phyloP scores from a whole-genome alignment of 2,113 vertebrate genomes.

The Cricetomys ansorgei region DNA sequence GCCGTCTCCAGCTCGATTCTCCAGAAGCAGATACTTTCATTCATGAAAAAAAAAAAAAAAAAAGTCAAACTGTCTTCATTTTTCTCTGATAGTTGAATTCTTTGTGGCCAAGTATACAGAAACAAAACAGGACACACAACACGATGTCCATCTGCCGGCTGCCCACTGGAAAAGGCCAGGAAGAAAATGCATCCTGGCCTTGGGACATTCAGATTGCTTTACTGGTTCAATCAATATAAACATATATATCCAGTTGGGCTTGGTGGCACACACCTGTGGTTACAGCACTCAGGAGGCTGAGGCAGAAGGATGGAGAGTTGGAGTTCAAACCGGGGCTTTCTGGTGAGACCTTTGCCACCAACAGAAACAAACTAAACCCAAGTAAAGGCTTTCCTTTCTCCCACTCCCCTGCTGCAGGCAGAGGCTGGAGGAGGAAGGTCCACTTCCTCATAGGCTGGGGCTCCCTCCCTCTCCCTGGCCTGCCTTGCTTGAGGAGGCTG shows the following conservation, averaged over 20 bases:
- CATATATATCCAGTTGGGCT: not conserved
- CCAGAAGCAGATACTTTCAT: not conserved
- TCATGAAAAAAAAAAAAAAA: not conserved
- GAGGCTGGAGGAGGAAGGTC: conserved; percentile 82
- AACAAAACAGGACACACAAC: not conserved
- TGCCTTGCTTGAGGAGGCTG: conserved; percentile 83
- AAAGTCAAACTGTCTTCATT: not conserved
- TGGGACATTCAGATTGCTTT: conserved; percentile 51
- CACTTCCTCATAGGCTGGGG: conserved; percentile 81
- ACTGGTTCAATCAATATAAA: conserved; percentile 75
- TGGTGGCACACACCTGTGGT: not conserved
- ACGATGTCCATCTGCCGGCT: not conserved
- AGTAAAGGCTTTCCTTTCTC: conserved; percentile 43
- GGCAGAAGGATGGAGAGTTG: not conserved
- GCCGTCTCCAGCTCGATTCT: accelerated
- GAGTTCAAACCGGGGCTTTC: not conserved
- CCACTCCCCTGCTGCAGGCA: conserved; percentile 56
- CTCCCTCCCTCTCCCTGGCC: conserved; percentile 63
- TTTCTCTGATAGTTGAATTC: not conserved
- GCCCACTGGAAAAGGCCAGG: not conserved
- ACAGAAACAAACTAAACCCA: conserved; percentile 45
- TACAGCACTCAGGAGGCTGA: not conserved
- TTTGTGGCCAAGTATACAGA: not conserved
- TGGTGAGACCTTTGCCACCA: not conserved
- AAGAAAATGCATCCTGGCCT: conserved; percentile 48